Evolutionary conservation across 2,113 vertebrate genomes (phyloP).

Genomic region (Poeciliopsis prolifica): DNA sequence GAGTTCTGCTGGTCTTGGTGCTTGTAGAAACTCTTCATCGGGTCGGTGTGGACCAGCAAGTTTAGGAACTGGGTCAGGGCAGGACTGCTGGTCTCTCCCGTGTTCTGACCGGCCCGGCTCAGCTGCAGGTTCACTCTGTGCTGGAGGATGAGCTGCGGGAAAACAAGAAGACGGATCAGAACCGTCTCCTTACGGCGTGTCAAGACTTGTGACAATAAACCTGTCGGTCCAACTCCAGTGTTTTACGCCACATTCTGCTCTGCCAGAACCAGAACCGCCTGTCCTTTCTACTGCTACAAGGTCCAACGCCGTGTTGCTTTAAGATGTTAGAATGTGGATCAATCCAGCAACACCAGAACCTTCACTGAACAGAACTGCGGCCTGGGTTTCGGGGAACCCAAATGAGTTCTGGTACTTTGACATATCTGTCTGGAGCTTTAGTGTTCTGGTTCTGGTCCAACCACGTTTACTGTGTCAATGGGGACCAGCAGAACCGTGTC

Average conservation of each 20-base stretch:
- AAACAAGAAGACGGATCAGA: not conserved
- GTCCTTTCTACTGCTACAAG: too few species aligned
- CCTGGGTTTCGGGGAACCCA: too few species aligned
- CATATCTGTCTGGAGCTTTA: too few species aligned
- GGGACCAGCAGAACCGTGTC: too few species aligned
- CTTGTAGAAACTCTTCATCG: not conserved
- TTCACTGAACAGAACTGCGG: too few species aligned
- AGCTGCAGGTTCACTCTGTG: constrained; percentile 9
- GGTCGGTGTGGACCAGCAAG: constrained; percentile 1
- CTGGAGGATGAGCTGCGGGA: constrained; percentile 13
- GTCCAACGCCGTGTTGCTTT: too few species aligned
- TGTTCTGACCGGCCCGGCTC: not conserved
- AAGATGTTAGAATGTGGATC: too few species aligned
- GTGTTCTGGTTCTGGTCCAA: too few species aligned
- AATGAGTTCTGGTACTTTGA: too few species aligned
- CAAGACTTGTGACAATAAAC: not conserved
- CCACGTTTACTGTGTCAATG: too few species aligned
- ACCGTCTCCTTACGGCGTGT: not conserved
- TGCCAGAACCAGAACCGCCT: not conserved
- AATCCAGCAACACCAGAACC: too few species aligned
- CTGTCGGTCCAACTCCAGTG: not conserved
- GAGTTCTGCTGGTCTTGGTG: not conserved
- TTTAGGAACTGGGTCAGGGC: constrained; percentile 24
- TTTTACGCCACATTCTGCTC: not conserved
- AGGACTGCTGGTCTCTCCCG: not conserved